Percentiles rank a stretch among this genome's conserved stretches.
phyloP scores from a whole-genome alignment of 2,113 vertebrate species.

The Phyllopteryx taeniolatus region DNA sequence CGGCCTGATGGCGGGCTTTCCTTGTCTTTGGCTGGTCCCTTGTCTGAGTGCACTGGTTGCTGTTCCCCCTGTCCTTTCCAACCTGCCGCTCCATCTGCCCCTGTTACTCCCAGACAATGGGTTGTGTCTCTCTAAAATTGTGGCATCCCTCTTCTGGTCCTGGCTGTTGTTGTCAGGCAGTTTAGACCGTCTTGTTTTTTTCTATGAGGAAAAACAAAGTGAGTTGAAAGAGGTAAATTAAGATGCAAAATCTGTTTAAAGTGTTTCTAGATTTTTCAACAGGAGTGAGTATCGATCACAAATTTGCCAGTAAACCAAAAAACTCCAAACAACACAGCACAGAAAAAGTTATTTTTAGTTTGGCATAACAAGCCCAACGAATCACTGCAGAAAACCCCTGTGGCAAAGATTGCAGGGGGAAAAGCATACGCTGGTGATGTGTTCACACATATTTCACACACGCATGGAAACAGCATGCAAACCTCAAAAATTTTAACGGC shows the following conservation, averaged over 20 bases:
- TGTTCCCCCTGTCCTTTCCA: constrained; percentile 65
- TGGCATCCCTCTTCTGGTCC: constrained; percentile 75
- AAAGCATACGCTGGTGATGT: constrained; percentile 5
- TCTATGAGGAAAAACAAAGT: constrained; percentile 58
- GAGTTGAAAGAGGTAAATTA: background rate
- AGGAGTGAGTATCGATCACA: background rate
- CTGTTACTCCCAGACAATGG: constrained; percentile 71
- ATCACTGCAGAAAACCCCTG: constrained; percentile 25
- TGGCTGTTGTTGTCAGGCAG: constrained; percentile 84
- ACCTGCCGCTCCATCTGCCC: constrained; percentile 72
- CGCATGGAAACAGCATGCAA: constrained; percentile 4
- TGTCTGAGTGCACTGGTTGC: constrained; percentile 59
- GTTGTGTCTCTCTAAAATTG: constrained; percentile 71
- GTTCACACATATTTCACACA: constrained; percentile 11
- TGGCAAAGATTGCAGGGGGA: constrained; percentile 11
- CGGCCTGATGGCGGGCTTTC: constrained; percentile 60
- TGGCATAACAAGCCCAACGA: constrained; percentile 25
- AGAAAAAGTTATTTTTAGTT: constrained; percentile 56
- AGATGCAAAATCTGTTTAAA: background rate
- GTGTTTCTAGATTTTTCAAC: too few species aligned
- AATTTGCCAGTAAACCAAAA: background rate
- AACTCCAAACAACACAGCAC: background rate
- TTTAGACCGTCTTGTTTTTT: constrained; percentile 80
- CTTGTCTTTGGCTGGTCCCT: constrained; percentile 67
- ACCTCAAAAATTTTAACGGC: background rate